Percentiles rank a stretch among this genome's conserved stretches.
Evolutionary conservation across 2,113 vertebrate genomes (phyloP).

Genomic region (Gadus chalcogrammus): DNA sequence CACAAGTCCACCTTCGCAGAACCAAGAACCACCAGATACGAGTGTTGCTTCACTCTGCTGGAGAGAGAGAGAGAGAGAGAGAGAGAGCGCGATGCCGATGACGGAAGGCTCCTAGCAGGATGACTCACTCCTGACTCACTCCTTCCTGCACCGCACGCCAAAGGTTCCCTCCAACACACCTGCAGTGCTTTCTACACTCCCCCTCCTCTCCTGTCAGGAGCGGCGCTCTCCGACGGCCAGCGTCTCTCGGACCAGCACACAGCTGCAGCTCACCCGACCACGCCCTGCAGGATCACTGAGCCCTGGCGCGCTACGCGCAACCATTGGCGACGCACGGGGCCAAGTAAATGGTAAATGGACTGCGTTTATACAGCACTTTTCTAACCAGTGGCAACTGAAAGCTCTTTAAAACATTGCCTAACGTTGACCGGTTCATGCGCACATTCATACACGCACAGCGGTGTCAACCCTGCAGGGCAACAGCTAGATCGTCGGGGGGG

Average conservation of each 20-base stretch:
- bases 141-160: slow-evolving; percentile 63
- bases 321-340: background rate
- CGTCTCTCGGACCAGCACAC: slow-evolving; percentile 5
- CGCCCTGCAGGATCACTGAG: slow-evolving; percentile 32
- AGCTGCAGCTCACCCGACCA: slow-evolving; percentile 47
- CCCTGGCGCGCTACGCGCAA: slow-evolving; percentile 8
- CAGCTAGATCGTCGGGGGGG: too few species aligned
- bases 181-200: slow-evolving; percentile 59
- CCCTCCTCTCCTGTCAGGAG: slow-evolving; percentile 49
- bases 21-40: too few species aligned
- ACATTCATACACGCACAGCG: too few species aligned
- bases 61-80: too few species aligned
- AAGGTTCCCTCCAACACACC: slow-evolving; percentile 68
- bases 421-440: too few species aligned
- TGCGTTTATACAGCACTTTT: background rate
- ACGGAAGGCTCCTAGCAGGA: slow-evolving; percentile 30
- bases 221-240: slow-evolving; percentile 30
- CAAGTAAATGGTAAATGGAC: slow-evolving; percentile 18
- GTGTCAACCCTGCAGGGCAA: too few species aligned
- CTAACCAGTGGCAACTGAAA: too few species aligned
- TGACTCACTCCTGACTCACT: slow-evolving; percentile 75
- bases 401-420: slow-evolving; percentile 15
- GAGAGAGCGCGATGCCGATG: background rate
- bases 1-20: too few species aligned
- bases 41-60: too few species aligned